A percentile compares a stretch with the other conserved stretches of the same genome.
phyloP scores from a whole-genome alignment of 1,140 invertebrate genomes.

The Bursaphelenchus mucronatus region DNA sequence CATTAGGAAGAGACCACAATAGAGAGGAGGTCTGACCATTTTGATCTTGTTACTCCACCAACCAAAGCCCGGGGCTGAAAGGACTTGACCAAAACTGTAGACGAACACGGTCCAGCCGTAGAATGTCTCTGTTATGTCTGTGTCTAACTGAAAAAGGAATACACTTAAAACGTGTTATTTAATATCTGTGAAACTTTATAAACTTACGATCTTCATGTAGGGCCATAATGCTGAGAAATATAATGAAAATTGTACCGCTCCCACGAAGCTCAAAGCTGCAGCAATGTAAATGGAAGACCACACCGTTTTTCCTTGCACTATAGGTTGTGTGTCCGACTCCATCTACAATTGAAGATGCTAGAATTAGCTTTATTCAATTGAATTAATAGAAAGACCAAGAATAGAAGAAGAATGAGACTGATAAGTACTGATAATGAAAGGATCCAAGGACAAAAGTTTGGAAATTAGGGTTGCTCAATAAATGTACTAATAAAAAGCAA shows the following conservation, averaged over 20 bases:
- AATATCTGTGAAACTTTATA: not conserved
- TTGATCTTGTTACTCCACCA: constrained; percentile 19
- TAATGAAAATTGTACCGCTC: constrained; percentile 10
- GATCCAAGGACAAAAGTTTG: too few relatives aligned
- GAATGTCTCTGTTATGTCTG: not conserved
- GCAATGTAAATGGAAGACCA: not conserved
- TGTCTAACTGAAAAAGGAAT: constrained; percentile 9
- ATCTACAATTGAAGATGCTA: too few relatives aligned
- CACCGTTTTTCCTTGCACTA: too few relatives aligned
- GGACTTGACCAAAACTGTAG: constrained; percentile 14
- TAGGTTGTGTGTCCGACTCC: too few relatives aligned
- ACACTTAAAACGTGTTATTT: not conserved
- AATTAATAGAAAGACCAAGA: too few relatives aligned
- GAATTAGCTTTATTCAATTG: too few relatives aligned
- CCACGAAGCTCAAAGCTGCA: not conserved
- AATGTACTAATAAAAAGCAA: too few relatives aligned
- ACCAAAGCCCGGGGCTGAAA: constrained; percentile 9
- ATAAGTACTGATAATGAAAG: too few relatives aligned
- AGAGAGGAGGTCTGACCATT: not conserved
- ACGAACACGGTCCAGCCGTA: constrained; percentile 1
- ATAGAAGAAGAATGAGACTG: too few relatives aligned
- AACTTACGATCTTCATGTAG: constrained; percentile 16
- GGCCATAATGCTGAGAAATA: constrained; percentile 18
- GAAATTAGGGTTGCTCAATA: too few relatives aligned
- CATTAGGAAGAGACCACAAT: not conserved